Evolutionary conservation across 2,113 vertebrate species (phyloP).

Genomic region (Phylloscopus whistleri): DNA sequence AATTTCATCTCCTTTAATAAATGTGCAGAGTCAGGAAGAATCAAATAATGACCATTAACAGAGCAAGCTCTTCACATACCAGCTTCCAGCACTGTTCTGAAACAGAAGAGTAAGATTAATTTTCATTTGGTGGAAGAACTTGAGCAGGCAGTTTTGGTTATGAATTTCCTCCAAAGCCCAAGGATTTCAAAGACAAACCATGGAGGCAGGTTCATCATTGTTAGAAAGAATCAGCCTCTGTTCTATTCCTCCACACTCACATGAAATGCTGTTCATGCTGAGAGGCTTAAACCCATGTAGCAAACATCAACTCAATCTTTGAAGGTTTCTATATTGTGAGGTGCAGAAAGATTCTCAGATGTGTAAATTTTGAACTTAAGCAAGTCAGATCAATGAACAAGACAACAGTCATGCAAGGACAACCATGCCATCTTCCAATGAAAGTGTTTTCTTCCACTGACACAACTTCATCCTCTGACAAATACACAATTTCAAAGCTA

Average conservation of each 20-base stretch:
- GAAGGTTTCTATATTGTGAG: slow-evolving; percentile 29
- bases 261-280: neutral
- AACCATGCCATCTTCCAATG: neutral
- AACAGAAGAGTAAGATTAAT: neutral
- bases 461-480: neutral
- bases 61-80: neutral
- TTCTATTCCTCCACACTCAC: neutral
- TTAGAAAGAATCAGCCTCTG: neutral
- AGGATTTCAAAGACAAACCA: neutral
- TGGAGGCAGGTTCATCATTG: neutral
- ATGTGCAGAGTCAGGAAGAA: neutral
- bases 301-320: slow-evolving; percentile 18
- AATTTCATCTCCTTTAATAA: neutral
- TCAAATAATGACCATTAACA: neutral
- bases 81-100: neutral
- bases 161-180: neutral
- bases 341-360: slow-evolving; percentile 46
- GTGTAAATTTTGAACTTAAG: slow-evolving; percentile 52
- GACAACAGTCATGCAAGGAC: slow-evolving; percentile 51
- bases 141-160: neutral
- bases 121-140: neutral
- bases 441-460: slow-evolving; percentile 9
- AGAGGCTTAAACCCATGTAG: slow-evolving; percentile 20
- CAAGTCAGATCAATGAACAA: slow-evolving; percentile 52
- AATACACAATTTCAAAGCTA: neutral